Conservation (phyloP, 1,140 invertebrate genomes). For the Maconellicoccus hirsutus region DNA sequence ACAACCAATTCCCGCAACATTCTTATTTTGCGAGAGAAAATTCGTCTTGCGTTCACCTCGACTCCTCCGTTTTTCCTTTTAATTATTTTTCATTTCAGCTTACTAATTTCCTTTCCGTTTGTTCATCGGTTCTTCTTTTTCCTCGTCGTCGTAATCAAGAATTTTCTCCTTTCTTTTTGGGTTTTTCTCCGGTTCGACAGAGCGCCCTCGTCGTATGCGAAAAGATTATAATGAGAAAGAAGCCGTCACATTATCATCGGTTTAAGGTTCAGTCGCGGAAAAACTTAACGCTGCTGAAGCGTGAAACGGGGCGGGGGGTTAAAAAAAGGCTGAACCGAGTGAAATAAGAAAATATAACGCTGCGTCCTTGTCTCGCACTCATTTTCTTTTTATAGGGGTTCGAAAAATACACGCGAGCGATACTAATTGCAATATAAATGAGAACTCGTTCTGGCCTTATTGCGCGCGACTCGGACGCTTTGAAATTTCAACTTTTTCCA, state of each 20-base stretch:
- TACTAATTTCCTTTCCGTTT: constrained; percentile 21
- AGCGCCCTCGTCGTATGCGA: constrained; percentile 6
- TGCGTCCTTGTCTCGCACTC: constrained; percentile 10
- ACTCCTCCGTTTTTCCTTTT: constrained; percentile 15
- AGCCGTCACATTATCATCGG: constrained; percentile 18
- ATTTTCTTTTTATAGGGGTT: constrained; percentile 18
- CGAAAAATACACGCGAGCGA: neutral
- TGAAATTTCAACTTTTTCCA: too few species aligned
- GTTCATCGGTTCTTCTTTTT: constrained; percentile 14
- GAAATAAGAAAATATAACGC: constrained; percentile 17
- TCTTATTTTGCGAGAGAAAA: constrained; percentile 10
- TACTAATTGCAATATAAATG: neutral
- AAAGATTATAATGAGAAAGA: constrained; percentile 11
- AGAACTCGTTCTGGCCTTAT: too few species aligned
- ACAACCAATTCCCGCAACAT: constrained; percentile 2
- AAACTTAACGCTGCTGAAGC: constrained; percentile 1
- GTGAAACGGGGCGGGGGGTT: neutral
- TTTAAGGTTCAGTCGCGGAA: constrained; percentile 14
- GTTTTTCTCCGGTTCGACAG: neutral
- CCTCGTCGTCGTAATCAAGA: constrained; percentile 19
- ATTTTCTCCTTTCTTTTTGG: constrained; percentile 13
- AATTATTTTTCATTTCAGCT: constrained; percentile 22
- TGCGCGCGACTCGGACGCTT: too few species aligned
- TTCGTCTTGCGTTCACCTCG: constrained; percentile 15
- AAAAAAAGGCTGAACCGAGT: constrained; percentile 19